Evolutionary conservation across 92 coral and sea anemone species (phyloP), one percentile per base, ranked within the genome.

Genomic region (Phenganax stokvisi): DNA sequence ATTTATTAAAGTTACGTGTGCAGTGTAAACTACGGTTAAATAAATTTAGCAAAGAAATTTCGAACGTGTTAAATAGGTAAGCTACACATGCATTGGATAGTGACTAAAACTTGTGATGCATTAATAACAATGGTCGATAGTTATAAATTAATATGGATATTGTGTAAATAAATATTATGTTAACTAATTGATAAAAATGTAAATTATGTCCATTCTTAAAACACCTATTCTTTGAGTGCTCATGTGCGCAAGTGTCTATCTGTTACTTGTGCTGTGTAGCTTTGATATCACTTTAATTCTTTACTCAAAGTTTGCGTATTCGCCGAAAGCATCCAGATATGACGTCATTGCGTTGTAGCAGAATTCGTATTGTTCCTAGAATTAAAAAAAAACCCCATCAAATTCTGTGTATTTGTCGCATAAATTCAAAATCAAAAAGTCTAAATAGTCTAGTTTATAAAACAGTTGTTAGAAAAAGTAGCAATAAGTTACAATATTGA

Each of bases 231-330:
- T 12, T 59, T 20, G 65, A 1, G 65, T 20, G 65, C 7, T 2
- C 47, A 37, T 59, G 7, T 59, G 15, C 7, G 25, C 65, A 59
- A 20, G 15, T 7, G 65, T 57, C 10, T 57, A 10, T 10, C 25
- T 20, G 25, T 20, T 20, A 20, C 25, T 20, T 20, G 25, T 20
- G 25, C 25, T 20, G 25, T 20, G 47, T 37, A 5, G 5, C 47
- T 37, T 37, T 37, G 47, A 37, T 20, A 7, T 1, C 25, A 1
- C 15, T 3, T 1, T 12, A 1, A 59, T 59, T 13, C 15, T 1
- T 59, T 59, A 59, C 65, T 59, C 65, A 20, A 59, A 59, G 65
- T 59, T 59, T 13, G 65, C 65, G 7, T 59, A 59, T 59, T 59
- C 65, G 65, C 65, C 0, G 65, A 59, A 59, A 20, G 65, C 15